These are phyloP conservation scores for Horisme vitalbata DNA, from an alignment of 2,888 invertebrate species.

Conservation along the genomic window DNA sequence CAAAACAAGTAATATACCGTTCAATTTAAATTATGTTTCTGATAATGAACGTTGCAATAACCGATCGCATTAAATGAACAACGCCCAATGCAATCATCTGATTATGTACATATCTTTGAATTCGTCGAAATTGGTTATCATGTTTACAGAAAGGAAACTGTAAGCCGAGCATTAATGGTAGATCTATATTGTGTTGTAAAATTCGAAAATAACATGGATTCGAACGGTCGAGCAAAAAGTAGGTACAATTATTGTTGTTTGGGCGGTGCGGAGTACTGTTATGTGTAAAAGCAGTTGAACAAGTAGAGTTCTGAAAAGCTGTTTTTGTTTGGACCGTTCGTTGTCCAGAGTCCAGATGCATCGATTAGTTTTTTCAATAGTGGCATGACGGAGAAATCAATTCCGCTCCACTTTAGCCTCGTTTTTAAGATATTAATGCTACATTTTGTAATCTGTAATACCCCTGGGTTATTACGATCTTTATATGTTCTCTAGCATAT, in stretches of 20 bases:
- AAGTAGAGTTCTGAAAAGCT: slow-evolving; percentile 1
- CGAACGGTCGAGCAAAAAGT: slow-evolving; percentile 34
- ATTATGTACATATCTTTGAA: slow-evolving; percentile 31
- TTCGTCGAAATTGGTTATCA: slow-evolving; percentile 27
- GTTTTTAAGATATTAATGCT: too few relatives aligned
- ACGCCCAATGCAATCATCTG: slow-evolving; percentile 31
- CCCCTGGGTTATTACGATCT: too few relatives aligned
- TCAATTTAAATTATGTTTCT: neutral
- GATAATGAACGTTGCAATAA: slow-evolving; percentile 16
- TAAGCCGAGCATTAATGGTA: slow-evolving; percentile 1
- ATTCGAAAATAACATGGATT: slow-evolving; percentile 25
- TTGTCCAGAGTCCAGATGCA: too few relatives aligned
- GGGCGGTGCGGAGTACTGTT: slow-evolving; percentile 33
- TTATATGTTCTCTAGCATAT: too few relatives aligned
- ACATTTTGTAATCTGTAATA: too few relatives aligned
- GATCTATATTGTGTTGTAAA: slow-evolving; percentile 21
- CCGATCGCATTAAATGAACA: slow-evolving; percentile 18
- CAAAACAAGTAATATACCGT: too few relatives aligned
- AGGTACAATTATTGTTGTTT: slow-evolving; percentile 53
- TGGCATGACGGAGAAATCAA: too few relatives aligned
- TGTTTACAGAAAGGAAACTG: slow-evolving; percentile 12
- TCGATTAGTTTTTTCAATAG: slow-evolving; percentile 1
- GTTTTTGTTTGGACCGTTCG: slow-evolving; percentile 1
- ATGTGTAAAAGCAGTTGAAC: slow-evolving; percentile 15
- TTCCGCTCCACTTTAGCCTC: too few relatives aligned